Base-by-base conservation (phyloP, 1,140 invertebrate genomes). In the Magallana ariakensis region DNA sequence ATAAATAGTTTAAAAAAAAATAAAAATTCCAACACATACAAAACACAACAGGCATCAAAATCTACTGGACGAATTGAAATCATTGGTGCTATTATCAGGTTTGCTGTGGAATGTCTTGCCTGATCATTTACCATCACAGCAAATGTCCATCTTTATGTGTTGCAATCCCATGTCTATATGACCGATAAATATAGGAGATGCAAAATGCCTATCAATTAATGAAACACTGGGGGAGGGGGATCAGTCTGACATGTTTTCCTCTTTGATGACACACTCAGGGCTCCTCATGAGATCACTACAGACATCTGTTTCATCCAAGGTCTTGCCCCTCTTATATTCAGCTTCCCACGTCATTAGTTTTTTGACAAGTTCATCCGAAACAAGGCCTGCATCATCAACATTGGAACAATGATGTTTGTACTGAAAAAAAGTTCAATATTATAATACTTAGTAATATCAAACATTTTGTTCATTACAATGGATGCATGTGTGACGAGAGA, bases 341-440 rank as follows among this genome's bases (percentile, higher is more conserved):
- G 66, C 22, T 75, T 75, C 66, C 66, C 66, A 75, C 9, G 26
- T 75, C 22, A 75, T 10, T 75, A 75, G 10, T 75, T 75, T 75
- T 33, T 75, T 19, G 10, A 19, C 22, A 75, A 75, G 22, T 9
- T 33, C 66, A 11, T 75, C 66, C 33, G 66, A 26, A 26, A 75
- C 33, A 26, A 75, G 19, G 33, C 66, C 66, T 4, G 33, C 5
- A 26, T 26, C 66, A 75, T 75, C 66, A 33, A 75, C 66, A 9
- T 75, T 26, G 9, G 66, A 26, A 75, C 66, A 46, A 13, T 75
- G 66, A 13, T 75, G 66, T 13, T 75, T 75, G 33, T 75, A 75
- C 66, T 75, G 22, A 19, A 75, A 70, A 75, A 75, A 3, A 75
- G 8, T 8, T 26, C 22, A 26, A 75, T 13, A 33, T 75, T 9